phyloP scores from a whole-genome alignment of 2,888 invertebrate species.

The Pseudoips prasinana region DNA sequence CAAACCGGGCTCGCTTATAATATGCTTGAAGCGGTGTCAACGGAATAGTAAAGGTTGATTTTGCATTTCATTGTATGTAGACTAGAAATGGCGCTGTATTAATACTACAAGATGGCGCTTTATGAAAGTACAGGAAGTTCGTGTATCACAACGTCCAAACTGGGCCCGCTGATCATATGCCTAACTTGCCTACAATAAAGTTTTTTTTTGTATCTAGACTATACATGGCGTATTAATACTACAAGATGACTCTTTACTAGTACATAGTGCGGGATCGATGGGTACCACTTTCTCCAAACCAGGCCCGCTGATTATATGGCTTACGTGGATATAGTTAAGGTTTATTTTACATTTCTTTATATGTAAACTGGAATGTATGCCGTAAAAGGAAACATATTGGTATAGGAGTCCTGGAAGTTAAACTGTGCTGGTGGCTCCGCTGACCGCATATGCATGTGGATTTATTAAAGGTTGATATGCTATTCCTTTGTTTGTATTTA shows the following conservation, averaged over 20 bases:
- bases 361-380: too few relatives aligned
- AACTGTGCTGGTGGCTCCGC: conserved; percentile 79
- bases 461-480: too few relatives aligned
- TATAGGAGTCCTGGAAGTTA: conserved; percentile 76
- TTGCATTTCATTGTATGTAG: too few relatives aligned
- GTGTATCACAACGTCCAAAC: conserved; percentile 78
- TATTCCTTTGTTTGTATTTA: too few relatives aligned
- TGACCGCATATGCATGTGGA: too few relatives aligned
- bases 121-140: conserved; percentile 75
- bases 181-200: conserved; percentile 67
- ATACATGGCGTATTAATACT: too few relatives aligned
- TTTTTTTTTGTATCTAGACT: conserved; percentile 40
- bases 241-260: too few relatives aligned
- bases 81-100: conserved; percentile 7
- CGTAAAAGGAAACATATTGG: conserved; percentile 81
- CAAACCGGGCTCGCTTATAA: conserved; percentile 82
- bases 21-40: conserved; percentile 62
- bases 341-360: conserved; percentile 21
- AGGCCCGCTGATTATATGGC: too few relatives aligned
- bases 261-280: too few relatives aligned
- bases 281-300: too few relatives aligned
- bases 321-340: conserved; percentile 68
- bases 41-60: conserved; percentile 64
- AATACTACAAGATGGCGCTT: too few relatives aligned
- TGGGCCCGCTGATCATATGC: conserved; percentile 80